A percentile compares a stretch with the other conserved stretches of the same genome.
Evolutionary conservation across 2,888 invertebrate species (phyloP).

Genomic region (Physocephala rufipes): DNA sequence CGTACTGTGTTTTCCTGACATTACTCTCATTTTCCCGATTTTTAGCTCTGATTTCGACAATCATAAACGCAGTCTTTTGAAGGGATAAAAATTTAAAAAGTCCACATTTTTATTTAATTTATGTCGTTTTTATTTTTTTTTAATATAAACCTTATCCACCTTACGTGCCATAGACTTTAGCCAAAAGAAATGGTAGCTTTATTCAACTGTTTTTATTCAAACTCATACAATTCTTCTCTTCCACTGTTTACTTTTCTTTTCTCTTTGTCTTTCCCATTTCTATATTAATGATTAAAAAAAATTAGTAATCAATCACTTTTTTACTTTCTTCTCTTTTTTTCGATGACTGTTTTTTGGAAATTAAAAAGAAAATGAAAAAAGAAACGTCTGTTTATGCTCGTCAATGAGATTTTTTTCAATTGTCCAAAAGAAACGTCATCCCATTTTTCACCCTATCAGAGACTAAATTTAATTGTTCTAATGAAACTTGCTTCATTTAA

Average conservation of each 20-base stretch:
- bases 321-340: not conserved
- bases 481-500: too few species aligned
- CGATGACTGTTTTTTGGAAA: too few species aligned
- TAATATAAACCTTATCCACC: not conserved
- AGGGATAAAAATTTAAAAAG: not conserved
- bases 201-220: too few species aligned
- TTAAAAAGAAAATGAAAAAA: conserved; percentile 1
- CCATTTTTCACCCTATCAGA: too few species aligned
- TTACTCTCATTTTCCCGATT: conserved; percentile 3
- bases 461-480: too few species aligned
- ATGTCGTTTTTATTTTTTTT: not conserved
- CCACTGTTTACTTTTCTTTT: not conserved
- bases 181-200: too few species aligned
- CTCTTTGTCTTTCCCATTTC: not conserved
- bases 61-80: not conserved
- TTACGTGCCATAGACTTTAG: too few species aligned
- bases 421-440: too few species aligned
- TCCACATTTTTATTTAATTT: not conserved
- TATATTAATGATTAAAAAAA: not conserved
- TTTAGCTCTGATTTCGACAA: not conserved
- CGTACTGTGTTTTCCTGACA: too few species aligned
- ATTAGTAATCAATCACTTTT: not conserved
- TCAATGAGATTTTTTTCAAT: not conserved
- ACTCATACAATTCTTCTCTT: too few species aligned
- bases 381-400: not conserved